Percentiles rank a stretch among this genome's conserved stretches.
Evolutionary conservation across 2,888 invertebrate species (phyloP).

Genomic region (Rapana venosa): DNA sequence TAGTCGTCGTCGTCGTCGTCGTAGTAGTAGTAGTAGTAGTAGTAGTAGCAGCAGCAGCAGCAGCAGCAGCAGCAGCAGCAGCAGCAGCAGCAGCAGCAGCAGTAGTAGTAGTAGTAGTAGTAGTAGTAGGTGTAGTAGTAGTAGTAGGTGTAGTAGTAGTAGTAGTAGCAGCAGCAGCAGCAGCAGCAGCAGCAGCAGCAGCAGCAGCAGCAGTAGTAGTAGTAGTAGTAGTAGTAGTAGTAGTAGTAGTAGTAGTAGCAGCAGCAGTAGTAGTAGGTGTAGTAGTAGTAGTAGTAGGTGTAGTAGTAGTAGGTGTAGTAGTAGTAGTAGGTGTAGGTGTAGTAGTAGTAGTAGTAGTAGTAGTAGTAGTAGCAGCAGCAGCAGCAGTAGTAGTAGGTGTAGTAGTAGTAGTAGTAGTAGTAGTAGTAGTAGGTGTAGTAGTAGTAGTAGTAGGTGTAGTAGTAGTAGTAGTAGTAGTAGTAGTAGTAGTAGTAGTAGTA

Average conservation of each 20-base stretch:
- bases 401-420: slow-evolving; percentile 4
- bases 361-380: not conserved
- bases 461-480: not conserved
- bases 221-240: not conserved
- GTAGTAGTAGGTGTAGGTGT: too few relatives aligned
- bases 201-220: not conserved
- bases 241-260: not conserved
- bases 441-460: not conserved
- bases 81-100: not conserved
- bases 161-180: slow-evolving; percentile 34
- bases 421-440: not conserved
- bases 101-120: not conserved
- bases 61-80: slow-evolving; percentile 25
- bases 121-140: slow-evolving; percentile 29
- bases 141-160: slow-evolving; percentile 27
- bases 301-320: not conserved
- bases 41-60: slow-evolving; percentile 34
- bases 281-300: not conserved
- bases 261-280: not conserved
- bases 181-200: slow-evolving; percentile 25
- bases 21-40: slow-evolving; percentile 28
- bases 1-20: slow-evolving; percentile 13
- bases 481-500: slow-evolving; percentile 14
- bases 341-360: too few relatives aligned
- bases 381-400: slow-evolving; percentile 28